phyloP scores from a whole-genome alignment of 2,888 invertebrate species.

The Crematogaster levior region DNA sequence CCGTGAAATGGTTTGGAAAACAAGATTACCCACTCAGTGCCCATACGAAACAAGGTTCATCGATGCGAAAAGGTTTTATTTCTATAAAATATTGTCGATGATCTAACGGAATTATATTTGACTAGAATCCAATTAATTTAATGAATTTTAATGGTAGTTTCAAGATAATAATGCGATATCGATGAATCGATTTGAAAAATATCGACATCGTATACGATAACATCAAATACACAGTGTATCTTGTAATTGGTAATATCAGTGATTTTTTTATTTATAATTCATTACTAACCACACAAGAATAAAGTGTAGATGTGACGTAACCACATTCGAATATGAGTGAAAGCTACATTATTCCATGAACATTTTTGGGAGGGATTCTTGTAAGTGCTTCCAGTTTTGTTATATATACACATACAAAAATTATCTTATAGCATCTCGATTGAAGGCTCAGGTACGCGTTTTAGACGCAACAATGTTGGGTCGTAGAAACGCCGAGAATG shows the following conservation, averaged over 20 bases:
- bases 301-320: not conserved
- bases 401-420: not conserved
- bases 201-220: not conserved
- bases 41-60: not conserved
- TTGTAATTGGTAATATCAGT: not conserved
- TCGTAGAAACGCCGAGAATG: conserved; percentile 25
- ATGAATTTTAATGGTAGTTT: too few species aligned
- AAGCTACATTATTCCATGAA: not conserved
- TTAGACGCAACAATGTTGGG: conserved; percentile 26
- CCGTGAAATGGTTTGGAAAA: conserved; percentile 27
- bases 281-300: not conserved
- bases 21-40: not conserved
- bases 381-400: not conserved
- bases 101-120: conserved; percentile 9
- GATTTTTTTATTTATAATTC: not conserved
- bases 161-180: not conserved
- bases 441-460: conserved; percentile 9
- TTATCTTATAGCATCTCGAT: conserved; percentile 7
- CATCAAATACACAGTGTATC: not conserved
- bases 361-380: not conserved
- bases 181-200: too few species aligned
- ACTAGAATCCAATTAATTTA: not conserved
- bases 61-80: not conserved
- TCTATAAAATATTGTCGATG: conserved; percentile 27
- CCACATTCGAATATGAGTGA: not conserved